phyloP scores from a whole-genome alignment of 2,113 vertebrate genomes.

The Pongo abelii region DNA sequence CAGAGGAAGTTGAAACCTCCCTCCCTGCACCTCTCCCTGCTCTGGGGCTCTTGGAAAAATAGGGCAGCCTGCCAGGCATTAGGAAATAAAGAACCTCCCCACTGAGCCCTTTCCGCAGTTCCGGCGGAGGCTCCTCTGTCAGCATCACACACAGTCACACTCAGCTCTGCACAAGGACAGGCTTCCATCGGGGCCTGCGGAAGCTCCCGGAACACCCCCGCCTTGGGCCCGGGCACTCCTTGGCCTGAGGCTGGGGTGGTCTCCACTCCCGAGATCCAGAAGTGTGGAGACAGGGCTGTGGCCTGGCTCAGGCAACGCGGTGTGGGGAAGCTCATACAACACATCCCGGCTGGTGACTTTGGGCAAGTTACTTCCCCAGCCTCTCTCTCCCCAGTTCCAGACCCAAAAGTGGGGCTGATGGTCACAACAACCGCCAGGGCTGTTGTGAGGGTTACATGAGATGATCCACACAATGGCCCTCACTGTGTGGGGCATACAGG shows the following conservation, averaged over 20 bases:
- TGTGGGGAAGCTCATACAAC: too few species aligned
- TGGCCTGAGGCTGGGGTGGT: too few species aligned
- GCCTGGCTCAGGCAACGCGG: too few species aligned
- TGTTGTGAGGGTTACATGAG: accelerated
- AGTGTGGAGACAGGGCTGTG: too few species aligned
- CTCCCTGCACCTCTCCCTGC: not conserved
- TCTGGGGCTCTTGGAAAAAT: too few species aligned
- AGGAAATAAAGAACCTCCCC: not conserved
- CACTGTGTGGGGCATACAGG: accelerated
- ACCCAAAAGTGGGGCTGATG: too few species aligned
- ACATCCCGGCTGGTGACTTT: not conserved
- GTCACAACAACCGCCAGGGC: not conserved
- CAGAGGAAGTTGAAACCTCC: not conserved
- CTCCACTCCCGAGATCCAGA: too few species aligned
- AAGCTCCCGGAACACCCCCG: not conserved
- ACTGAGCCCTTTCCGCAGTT: accelerated
- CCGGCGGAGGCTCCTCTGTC: not conserved
- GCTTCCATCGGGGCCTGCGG: not conserved
- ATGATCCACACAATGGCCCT: too few species aligned
- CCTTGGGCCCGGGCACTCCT: too few species aligned
- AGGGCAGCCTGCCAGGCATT: not conserved
- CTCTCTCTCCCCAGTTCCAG: not conserved
- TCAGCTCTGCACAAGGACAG: not conserved
- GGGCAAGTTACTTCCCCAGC: not conserved
- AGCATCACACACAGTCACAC: accelerated